A percentile compares a stretch with the other conserved stretches of the same genome.
These are phyloP conservation scores for Petrocephalus schoutedeni DNA, from an alignment of 2,797 vertebrate species.

Conservation along the genomic window DNA sequence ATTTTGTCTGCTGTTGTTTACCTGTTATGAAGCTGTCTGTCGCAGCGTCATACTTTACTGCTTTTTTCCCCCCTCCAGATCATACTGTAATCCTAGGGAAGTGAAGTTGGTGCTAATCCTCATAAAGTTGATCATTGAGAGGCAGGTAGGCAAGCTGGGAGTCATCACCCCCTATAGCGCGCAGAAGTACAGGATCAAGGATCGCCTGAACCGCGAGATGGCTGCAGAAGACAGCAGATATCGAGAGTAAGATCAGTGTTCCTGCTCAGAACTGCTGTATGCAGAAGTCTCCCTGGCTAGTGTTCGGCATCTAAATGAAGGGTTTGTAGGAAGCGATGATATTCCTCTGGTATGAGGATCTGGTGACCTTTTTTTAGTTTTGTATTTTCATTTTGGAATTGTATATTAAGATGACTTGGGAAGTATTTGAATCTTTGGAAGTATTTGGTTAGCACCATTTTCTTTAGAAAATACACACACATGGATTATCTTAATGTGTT, in stretches of 20 bases:
- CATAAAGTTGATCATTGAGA: slow-evolving; percentile 64
- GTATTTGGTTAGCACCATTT: background rate
- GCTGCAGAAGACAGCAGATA: background rate
- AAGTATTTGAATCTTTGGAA: background rate
- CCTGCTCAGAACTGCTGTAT: background rate
- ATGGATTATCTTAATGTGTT: background rate
- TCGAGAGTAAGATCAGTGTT: slow-evolving; percentile 34
- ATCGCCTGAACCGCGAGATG: slow-evolving; percentile 15
- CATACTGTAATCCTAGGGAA: slow-evolving; percentile 70
- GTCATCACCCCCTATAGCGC: slow-evolving; percentile 79
- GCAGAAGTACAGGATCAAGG: slow-evolving; percentile 67
- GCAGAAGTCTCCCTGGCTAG: background rate
- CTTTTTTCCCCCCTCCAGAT: slow-evolving; percentile 52
- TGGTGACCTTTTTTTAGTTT: background rate
- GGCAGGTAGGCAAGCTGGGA: slow-evolving; percentile 49
- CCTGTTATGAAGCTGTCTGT: background rate
- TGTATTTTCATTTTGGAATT: background rate
- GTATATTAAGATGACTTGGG: background rate
- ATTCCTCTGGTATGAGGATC: background rate
- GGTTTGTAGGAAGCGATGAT: background rate
- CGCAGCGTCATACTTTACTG: background rate
- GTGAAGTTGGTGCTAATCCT: slow-evolving; percentile 69
- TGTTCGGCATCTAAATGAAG: background rate
- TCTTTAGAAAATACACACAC: background rate
- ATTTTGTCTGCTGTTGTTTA: background rate